Conservation (phyloP, 2,797 vertebrate genomes). For the Scolopax bukidnonensis region DNA sequence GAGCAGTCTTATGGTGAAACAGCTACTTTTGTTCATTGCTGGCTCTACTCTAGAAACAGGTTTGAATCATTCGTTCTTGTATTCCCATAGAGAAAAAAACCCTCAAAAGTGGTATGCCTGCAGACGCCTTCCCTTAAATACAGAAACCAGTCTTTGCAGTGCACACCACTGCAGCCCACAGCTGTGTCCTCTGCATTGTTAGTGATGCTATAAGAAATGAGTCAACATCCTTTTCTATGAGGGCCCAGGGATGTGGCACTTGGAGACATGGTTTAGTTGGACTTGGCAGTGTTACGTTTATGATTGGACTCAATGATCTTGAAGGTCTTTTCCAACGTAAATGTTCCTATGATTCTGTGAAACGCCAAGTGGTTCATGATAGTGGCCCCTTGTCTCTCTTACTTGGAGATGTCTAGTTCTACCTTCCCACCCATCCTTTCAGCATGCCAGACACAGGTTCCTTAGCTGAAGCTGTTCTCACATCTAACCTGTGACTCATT, state of each 20-base stretch:
- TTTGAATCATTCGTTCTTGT: neutral
- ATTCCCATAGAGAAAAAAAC: neutral
- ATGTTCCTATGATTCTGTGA: neutral
- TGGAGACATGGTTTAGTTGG: neutral
- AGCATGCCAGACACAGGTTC: neutral
- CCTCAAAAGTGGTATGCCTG: neutral
- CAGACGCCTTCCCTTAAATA: neutral
- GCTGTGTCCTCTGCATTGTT: neutral
- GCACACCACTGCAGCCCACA: neutral
- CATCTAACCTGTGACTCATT: neutral
- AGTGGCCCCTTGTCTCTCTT: neutral
- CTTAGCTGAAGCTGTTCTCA: neutral
- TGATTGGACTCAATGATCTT: neutral
- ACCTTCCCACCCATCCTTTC: neutral
- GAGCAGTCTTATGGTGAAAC: neutral
- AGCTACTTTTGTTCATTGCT: neutral
- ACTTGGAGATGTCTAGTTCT: neutral
- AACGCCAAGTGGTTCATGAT: neutral
- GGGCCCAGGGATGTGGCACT: neutral
- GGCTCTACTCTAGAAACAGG: neutral
- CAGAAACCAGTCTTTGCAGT: neutral
- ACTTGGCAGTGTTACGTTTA: neutral
- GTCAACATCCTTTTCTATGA: neutral
- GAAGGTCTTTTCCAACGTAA: neutral
- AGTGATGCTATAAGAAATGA: neutral